Evolutionary conservation across 2,113 vertebrate genomes (phyloP).

Genomic region (Bettongia penicillata): DNA sequence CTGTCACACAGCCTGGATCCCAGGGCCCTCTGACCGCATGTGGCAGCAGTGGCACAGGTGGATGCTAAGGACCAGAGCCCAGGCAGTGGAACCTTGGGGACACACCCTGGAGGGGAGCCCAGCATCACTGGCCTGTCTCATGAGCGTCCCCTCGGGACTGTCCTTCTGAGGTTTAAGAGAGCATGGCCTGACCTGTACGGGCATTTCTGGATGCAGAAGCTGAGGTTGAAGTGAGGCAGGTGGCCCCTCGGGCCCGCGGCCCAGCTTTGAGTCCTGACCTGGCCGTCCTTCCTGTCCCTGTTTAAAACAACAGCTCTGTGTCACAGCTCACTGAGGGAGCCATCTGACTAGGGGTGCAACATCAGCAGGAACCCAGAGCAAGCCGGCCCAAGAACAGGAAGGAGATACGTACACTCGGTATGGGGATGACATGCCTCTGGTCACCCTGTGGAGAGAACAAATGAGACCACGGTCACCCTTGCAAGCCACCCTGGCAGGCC

Average conservation of each 20-base stretch:
- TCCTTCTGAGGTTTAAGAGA: background rate
- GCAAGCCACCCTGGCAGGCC: constrained; percentile 6
- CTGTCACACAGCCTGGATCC: too few species aligned
- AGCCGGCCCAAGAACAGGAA: constrained; percentile 53
- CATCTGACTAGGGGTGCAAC: background rate
- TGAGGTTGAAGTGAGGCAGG: background rate
- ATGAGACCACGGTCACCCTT: constrained; percentile 78
- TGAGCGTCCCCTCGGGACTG: background rate
- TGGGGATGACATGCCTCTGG: constrained; percentile 95
- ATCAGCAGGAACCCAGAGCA: background rate
- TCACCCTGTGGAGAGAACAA: constrained; percentile 89
- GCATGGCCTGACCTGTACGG: background rate
- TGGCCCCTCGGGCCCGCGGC: background rate
- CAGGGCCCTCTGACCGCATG: too few species aligned
- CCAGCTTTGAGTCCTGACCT: background rate
- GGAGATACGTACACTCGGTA: constrained; percentile 96
- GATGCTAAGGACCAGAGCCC: background rate
- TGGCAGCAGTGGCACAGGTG: too few species aligned
- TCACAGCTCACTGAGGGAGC: background rate
- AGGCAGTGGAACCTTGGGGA: background rate
- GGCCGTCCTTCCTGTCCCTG: background rate
- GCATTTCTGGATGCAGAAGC: too few species aligned
- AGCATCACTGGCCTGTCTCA: background rate
- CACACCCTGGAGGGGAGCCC: background rate
- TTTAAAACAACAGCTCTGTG: background rate